phyloP scores from a whole-genome alignment of 2,888 invertebrate genomes.

The Agelastica alni region DNA sequence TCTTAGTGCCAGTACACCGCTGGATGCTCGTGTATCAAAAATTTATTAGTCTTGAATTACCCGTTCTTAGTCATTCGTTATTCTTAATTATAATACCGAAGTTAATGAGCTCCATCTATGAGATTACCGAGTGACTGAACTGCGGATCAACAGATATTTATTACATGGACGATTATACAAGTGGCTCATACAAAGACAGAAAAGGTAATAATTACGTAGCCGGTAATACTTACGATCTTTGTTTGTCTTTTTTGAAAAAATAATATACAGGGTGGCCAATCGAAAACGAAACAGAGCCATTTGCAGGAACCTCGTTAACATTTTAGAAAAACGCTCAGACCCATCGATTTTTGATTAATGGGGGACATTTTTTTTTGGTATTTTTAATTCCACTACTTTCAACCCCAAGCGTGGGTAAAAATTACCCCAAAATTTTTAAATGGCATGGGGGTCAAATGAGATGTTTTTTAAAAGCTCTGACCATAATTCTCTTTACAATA shows the following conservation, averaged over 20 bases:
- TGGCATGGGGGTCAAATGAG: no score
- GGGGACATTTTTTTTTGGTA: no score
- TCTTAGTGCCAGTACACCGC: not conserved
- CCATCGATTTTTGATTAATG: no score
- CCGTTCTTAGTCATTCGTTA: constrained; percentile 20
- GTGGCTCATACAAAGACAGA: constrained; percentile 15
- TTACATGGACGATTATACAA: constrained; percentile 16
- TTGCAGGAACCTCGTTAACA: no score
- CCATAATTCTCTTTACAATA: no score
- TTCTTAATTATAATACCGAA: constrained; percentile 27
- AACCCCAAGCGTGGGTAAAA: no score
- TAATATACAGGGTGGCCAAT: no score
- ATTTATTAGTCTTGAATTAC: constrained; percentile 24
- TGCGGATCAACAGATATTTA: constrained; percentile 10
- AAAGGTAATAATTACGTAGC: constrained; percentile 19
- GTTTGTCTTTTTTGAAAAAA: not conserved
- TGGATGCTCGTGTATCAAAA: constrained; percentile 14
- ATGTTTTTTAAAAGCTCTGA: no score
- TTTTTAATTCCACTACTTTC: no score
- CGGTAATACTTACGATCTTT: not conserved
- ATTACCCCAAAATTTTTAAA: no score
- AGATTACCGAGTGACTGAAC: constrained; percentile 17
- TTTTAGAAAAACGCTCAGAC: no score
- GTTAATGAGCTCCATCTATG: constrained; percentile 25
- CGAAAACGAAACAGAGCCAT: no score